Evolutionary conservation across 2,888 invertebrate genomes (phyloP).

Genomic region (Sturmia bella): DNA sequence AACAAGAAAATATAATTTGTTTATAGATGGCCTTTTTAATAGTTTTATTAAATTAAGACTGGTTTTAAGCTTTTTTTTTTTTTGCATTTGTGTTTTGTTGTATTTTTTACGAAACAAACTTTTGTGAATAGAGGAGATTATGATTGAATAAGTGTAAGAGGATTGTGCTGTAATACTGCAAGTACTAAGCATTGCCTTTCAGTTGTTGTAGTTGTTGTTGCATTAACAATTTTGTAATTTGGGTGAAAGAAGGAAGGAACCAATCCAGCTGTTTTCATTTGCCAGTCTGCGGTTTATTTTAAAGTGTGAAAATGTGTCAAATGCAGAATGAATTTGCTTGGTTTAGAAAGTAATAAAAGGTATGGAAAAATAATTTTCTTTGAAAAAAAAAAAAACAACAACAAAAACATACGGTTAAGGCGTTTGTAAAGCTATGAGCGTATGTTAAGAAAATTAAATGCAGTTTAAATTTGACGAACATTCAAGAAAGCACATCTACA

Average conservation of each 20-base stretch:
- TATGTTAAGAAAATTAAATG: not conserved
- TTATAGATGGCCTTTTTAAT: conserved; percentile 29
- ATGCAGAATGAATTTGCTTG: conserved; percentile 21
- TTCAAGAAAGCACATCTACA: no score
- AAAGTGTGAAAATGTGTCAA: conserved; percentile 56
- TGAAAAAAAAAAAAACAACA: not conserved
- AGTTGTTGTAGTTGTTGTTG: conserved; percentile 4
- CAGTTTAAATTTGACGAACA: no score
- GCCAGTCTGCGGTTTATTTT: conserved; percentile 24
- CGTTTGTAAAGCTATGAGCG: no score
- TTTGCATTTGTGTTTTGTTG: conserved; percentile 1
- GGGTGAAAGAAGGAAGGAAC: conserved; percentile 72
- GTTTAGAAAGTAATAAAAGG: conserved; percentile 56
- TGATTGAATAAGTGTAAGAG: conserved; percentile 49
- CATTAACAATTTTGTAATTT: conserved; percentile 60
- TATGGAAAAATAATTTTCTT: conserved; percentile 55
- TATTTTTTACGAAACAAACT: conserved; percentile 28
- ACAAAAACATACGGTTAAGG: no score
- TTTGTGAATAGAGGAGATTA: conserved; percentile 48
- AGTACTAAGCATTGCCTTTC: conserved; percentile 20
- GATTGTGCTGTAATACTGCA: conserved; percentile 41
- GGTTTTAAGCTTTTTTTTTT: conserved; percentile 26
- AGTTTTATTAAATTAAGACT: conserved; percentile 43
- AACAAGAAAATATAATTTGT: conserved; percentile 26
- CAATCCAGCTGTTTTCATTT: conserved; percentile 24